Conservation (phyloP, 2,888 invertebrate species). For the Myopa tessellatipennis region DNA sequence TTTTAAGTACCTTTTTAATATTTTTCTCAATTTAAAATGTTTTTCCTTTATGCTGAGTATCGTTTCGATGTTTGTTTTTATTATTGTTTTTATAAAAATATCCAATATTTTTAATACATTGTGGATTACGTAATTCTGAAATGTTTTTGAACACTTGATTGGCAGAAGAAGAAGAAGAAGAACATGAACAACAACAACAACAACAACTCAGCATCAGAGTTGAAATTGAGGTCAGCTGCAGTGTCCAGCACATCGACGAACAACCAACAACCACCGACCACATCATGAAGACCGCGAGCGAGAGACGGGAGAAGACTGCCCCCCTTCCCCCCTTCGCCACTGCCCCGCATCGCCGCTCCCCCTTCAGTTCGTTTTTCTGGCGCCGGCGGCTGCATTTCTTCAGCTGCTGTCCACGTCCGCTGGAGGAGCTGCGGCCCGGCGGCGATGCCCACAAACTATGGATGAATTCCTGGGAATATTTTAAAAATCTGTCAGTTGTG, state of each 20-base stretch:
- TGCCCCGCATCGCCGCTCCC: background rate
- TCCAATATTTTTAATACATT: no score
- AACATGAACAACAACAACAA: background rate
- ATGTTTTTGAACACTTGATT: conserved; percentile 1
- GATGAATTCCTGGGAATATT: background rate
- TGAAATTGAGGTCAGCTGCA: conserved; percentile 22
- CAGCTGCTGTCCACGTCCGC: background rate
- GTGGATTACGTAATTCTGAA: background rate
- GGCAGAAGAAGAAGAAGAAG: background rate
- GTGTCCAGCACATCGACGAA: background rate
- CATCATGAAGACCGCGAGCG: background rate
- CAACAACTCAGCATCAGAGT: background rate
- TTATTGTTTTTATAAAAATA: no score
- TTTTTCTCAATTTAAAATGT: no score
- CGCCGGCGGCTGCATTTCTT: background rate
- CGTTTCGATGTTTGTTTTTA: no score
- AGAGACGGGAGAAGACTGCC: background rate
- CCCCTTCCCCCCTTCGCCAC: background rate
- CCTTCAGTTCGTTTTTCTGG: background rate
- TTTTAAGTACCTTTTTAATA: no score
- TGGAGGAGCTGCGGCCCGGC: no score
- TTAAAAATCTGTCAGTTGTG: background rate
- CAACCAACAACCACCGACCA: background rate
- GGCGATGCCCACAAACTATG: background rate
- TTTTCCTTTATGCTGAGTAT: no score